phyloP scores from a whole-genome alignment of 2,888 invertebrate species.

The Hirtodrosophila histrioides region DNA sequence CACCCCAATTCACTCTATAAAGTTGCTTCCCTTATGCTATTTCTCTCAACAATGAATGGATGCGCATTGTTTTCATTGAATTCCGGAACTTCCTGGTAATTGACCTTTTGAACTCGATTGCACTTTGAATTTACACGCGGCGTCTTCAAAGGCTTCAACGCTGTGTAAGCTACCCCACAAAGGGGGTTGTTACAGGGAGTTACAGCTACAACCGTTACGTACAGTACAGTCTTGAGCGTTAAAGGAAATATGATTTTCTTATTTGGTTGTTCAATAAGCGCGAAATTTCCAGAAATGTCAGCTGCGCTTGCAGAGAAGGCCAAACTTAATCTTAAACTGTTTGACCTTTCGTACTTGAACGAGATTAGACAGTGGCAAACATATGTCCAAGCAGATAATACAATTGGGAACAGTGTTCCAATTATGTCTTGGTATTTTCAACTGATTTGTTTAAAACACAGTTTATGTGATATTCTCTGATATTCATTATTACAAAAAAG shows the following conservation, averaged over 20 bases:
- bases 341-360: constrained; percentile 10
- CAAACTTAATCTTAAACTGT: constrained; percentile 16
- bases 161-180: constrained; percentile 32
- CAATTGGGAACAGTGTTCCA: no score
- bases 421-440: no score
- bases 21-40: background rate
- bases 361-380: constrained; percentile 20
- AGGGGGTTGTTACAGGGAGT: constrained; percentile 44
- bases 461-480: no score
- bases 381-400: background rate
- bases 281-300: constrained; percentile 7
- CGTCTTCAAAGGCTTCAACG: constrained; percentile 25
- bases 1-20: constrained; percentile 12
- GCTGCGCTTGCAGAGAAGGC: constrained; percentile 12
- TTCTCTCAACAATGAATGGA: constrained; percentile 46
- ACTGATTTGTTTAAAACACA: no score
- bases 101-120: constrained; percentile 53
- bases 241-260: background rate
- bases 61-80: constrained; percentile 43
- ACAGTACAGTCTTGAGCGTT: constrained; percentile 46
- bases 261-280: constrained; percentile 1
- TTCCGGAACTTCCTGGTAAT: constrained; percentile 23
- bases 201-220: constrained; percentile 28
- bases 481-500: no score
- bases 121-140: constrained; percentile 13